Conservation (phyloP, 2,797 vertebrate genomes). For the Helarctos malayanus region DNA sequence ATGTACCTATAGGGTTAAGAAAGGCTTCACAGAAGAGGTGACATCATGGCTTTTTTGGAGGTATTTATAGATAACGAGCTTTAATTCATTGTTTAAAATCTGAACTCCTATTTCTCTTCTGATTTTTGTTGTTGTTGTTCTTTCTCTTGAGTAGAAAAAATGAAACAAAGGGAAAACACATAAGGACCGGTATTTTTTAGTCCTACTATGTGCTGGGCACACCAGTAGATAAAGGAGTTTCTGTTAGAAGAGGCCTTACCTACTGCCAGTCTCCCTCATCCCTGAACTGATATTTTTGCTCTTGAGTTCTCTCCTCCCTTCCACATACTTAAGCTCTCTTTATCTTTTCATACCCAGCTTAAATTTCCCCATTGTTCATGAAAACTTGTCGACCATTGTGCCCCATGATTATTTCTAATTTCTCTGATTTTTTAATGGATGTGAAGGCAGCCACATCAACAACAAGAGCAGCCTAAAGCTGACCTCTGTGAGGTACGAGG, state of each 20-base stretch:
- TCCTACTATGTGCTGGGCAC: background rate
- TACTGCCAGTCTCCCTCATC: background rate
- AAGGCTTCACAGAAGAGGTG: background rate
- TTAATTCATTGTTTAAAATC: background rate
- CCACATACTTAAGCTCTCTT: background rate
- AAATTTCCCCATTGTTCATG: background rate
- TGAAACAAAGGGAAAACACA: background rate
- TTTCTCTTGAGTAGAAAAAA: constrained; percentile 1
- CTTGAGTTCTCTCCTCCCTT: background rate
- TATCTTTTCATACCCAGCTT: background rate
- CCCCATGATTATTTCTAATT: background rate
- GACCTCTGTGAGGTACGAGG: background rate
- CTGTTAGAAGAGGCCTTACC: fast-evolving
- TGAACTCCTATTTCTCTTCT: background rate
- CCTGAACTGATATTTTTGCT: background rate
- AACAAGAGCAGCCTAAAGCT: background rate
- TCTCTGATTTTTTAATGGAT: background rate
- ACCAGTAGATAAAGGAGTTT: background rate
- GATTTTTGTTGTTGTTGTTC: background rate
- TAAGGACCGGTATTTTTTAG: background rate
- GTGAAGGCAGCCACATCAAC: background rate
- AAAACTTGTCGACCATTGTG: background rate
- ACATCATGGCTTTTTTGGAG: background rate
- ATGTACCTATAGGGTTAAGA: background rate
- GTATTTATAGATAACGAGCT: background rate